Base-by-base conservation (phyloP, 2,797 vertebrate genomes). In the Kryptopterus vitreolus region DNA sequence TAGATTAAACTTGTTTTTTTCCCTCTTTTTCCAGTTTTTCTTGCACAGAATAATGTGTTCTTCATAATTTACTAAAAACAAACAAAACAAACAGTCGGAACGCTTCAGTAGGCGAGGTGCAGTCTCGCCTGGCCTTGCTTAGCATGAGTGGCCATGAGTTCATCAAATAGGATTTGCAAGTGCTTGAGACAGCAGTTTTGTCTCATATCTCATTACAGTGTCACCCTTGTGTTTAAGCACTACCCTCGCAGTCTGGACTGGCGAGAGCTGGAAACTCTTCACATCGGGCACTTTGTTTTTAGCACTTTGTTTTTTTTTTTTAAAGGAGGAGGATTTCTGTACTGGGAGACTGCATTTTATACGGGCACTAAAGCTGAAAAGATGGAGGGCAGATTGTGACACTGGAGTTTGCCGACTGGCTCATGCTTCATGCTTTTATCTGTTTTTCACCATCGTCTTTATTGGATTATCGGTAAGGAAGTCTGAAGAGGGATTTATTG, bases 151-250 rank as follows among this genome's bases (percentile, higher is more conserved):
- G 72, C 46, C 80, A 48, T 63, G 48, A 69, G 62, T 63, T 76
- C 38, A 26, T 82, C 80, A 83, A 85, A 85, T 82, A 84, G 83
- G 83, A 87, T 88, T 86, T 84, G 79, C 48, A 76, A 83, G 68
- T 69, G 80, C 85, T 86, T 75, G 58, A 80, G 80, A 53, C 78
- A 78, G 77, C 81, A 79, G 77, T 82, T 85, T 65, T 63, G 68
- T 53, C 26, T 46, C 43, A 68, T 76, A 76, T 87, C 84, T 85
- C 59, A 75, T 83, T 85, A 83, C 74, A 52, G 48, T 38, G 58
- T 11, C 10, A 48, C 59, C n/a, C 83, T 79, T 57, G 43, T 62
- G 24, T 33, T 77, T 46, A 72, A 77, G 75, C 35, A 57, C n/a
- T 66, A 55, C 38, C 75, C 31, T 48, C 59, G 65, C 73, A 57